Evolutionary conservation across 2,113 vertebrate species (phyloP), one percentile per base, ranked within the genome.

Genomic region (Seriola dumerili): DNA sequence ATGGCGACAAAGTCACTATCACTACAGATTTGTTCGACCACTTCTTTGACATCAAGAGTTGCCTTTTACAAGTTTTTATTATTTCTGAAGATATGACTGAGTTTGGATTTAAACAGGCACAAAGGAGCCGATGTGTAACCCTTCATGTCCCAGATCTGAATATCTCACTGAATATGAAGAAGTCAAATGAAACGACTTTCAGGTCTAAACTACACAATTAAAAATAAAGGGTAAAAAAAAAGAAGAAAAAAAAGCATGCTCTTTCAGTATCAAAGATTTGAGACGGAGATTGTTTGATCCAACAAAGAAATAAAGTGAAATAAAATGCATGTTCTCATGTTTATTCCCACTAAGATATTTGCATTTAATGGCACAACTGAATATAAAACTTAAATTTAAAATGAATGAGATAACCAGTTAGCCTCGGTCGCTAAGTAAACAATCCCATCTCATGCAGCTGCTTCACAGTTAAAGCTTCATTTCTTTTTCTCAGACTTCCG

Each of bases 281-380:
- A 66, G 63, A 62, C 1, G 3, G 57, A 61, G 52, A 36, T 46
- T 44, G 14, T 76, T 52, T 46, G 46, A 14, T 63, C 63, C 74
- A 69, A 71, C 75, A 78, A 71, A 65, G 46, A 69, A 72, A 57
- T 8, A 50, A 36, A 69, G 32, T 57, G 10, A 54, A 57, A 50
- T 58, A 57, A 63, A 75, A 67, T 23, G 63, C 36, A 80, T 38
- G 63, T 7, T 32, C 2, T 48, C 16, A 17, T 34, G 23, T 69
- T 63, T 59, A 7, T 7, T 70, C 54, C 42, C 13, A 54, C 3
- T 38, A 42, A 59, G 38, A 52, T 42, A 50, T 74, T 3, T 69
- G 25, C 64, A 69, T 68, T 72, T 19, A 52, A 21, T 69, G 50
- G 4, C 50, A 11, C n/a, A 21, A 21, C 5, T 48, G 46, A 48